phyloP scores from a whole-genome alignment of 2,797 vertebrate species.

The Molossus molossus region DNA sequence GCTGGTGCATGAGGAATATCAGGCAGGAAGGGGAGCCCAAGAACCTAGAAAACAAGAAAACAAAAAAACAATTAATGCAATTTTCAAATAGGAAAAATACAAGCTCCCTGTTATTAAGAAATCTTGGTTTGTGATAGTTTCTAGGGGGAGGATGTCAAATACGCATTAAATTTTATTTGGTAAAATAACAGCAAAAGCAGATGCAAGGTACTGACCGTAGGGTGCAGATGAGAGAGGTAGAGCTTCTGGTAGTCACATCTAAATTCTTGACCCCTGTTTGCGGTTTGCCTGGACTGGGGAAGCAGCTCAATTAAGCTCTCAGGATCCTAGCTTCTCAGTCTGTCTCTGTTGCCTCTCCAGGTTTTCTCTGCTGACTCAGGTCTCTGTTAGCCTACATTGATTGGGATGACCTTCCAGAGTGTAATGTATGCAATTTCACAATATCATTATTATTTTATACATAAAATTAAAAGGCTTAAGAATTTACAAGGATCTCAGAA shows the following conservation, averaged over 20 bases:
- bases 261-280: background rate
- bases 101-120: background rate
- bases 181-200: background rate
- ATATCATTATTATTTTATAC: background rate
- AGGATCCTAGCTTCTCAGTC: background rate
- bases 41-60: background rate
- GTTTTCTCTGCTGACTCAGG: background rate
- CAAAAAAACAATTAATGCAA: background rate
- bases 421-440: background rate
- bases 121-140: background rate
- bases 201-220: background rate
- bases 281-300: background rate
- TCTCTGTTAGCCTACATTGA: background rate
- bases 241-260: background rate
- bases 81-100: background rate
- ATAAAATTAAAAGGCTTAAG: background rate
- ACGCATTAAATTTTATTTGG: background rate
- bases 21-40: background rate
- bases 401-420: background rate
- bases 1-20: background rate
- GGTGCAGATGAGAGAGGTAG: background rate
- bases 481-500: background rate
- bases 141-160: background rate
- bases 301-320: background rate
- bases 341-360: background rate